These are phyloP conservation scores for Diarsia dahlii DNA, from an alignment of 2,888 invertebrate species.

Conservation along the genomic window DNA sequence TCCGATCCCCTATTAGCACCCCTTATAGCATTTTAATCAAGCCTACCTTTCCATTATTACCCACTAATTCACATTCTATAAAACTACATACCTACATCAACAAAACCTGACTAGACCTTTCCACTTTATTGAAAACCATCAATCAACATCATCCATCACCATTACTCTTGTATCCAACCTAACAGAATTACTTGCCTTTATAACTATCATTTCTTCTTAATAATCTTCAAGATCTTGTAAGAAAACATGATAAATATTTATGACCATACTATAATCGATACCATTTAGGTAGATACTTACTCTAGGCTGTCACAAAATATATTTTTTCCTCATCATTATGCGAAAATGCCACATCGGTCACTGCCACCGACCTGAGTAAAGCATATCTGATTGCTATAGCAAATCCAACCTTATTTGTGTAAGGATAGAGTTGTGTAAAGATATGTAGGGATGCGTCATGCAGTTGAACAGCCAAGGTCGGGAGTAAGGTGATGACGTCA, in stretches of 20 bases:
- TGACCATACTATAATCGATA: constrained; percentile 5
- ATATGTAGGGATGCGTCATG: constrained; percentile 57
- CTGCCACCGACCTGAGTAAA: constrained; percentile 43
- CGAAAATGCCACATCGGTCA: constrained; percentile 67
- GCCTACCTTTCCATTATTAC: neutral
- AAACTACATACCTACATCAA: neutral
- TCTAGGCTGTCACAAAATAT: constrained; percentile 34
- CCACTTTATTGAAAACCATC: neutral
- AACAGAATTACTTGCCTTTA: neutral
- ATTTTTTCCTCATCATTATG: constrained; percentile 55
- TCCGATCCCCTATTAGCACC: too few species aligned
- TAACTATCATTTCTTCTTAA: neutral
- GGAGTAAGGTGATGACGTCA: constrained; percentile 58
- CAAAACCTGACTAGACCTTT: too few species aligned
- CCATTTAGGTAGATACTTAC: constrained; percentile 11
- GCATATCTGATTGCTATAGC: constrained; percentile 32
- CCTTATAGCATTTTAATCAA: neutral
- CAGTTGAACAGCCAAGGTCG: constrained; percentile 63
- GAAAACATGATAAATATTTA: constrained; percentile 16
- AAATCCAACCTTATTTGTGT: constrained; percentile 29
- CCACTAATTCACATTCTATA: neutral
- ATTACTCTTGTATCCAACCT: neutral
- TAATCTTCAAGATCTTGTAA: neutral
- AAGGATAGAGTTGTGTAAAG: neutral
- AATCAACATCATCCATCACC: neutral